phyloP scores from a whole-genome alignment of 2,888 invertebrate genomes.

The Lumbricus terrestris region DNA sequence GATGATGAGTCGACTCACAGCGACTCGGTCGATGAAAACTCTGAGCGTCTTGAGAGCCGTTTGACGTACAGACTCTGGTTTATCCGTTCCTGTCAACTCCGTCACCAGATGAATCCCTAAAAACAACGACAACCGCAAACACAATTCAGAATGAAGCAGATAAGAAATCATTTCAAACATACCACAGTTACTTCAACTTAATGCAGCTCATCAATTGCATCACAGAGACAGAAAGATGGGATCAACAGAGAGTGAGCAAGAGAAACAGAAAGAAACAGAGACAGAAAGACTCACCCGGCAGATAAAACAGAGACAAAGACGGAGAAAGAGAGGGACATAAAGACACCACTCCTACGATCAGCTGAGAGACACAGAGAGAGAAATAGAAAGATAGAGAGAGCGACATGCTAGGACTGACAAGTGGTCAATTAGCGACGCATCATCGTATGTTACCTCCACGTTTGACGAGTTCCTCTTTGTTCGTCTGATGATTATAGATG shows the following conservation, averaged over 20 bases:
- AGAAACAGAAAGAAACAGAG: neutral
- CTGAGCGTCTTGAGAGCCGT: neutral
- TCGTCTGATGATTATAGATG: neutral
- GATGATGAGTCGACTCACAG: neutral
- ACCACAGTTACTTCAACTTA: neutral
- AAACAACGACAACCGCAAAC: too few relatives aligned
- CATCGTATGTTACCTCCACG: neutral
- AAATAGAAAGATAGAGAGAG: too few relatives aligned
- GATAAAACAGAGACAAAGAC: too few relatives aligned
- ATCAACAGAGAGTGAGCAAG: too few relatives aligned
- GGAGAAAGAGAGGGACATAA: too few relatives aligned
- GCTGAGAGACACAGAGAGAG: neutral
- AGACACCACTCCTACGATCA: too few relatives aligned
- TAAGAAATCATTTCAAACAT: neutral
- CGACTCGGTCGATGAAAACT: neutral
- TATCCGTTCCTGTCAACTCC: slow-evolving; percentile 10
- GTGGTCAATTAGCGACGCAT: too few relatives aligned
- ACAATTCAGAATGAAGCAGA: too few relatives aligned
- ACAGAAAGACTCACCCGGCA: neutral
- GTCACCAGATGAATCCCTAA: neutral
- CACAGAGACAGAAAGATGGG: too few relatives aligned
- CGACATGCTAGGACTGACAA: too few relatives aligned
- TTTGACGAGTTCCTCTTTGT: neutral
- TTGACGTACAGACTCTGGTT: neutral
- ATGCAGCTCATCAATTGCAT: too few relatives aligned